These are phyloP conservation scores for Lordiphosa andalusiaca DNA, from an alignment of 2,888 invertebrate genomes.

Conservation along the genomic window DNA sequence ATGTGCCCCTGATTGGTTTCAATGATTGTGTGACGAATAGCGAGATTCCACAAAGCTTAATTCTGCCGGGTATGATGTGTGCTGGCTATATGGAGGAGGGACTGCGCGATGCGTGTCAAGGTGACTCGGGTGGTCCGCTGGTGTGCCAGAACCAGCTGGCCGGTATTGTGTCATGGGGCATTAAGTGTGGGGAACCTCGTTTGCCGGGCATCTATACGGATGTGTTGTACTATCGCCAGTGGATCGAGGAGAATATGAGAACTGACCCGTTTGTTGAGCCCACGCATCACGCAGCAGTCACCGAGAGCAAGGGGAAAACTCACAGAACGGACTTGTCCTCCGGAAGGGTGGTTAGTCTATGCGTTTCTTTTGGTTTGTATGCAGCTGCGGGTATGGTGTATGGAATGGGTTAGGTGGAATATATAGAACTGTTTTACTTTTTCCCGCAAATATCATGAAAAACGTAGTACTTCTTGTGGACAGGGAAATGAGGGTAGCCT, in stretches of 20 bases:
- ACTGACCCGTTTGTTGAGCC: too few species aligned
- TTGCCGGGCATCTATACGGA: slow-evolving; percentile 90
- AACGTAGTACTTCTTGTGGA: too few species aligned
- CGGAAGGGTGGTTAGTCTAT: not conserved
- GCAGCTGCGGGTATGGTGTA: too few species aligned
- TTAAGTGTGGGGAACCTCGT: slow-evolving; percentile 86
- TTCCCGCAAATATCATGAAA: too few species aligned
- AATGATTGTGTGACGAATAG: slow-evolving; percentile 72
- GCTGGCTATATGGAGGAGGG: slow-evolving; percentile 87
- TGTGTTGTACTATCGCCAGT: slow-evolving; percentile 79
- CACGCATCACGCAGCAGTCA: too few species aligned
- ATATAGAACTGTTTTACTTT: too few species aligned
- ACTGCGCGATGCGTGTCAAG: slow-evolving; percentile 89
- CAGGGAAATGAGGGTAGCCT: too few species aligned
- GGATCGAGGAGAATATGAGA: slow-evolving; percentile 43
- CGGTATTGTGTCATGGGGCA: slow-evolving; percentile 92
- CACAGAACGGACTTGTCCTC: too few species aligned
- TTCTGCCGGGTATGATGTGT: slow-evolving; percentile 86
- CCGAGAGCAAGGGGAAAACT: too few species aligned
- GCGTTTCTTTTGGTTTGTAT: slow-evolving; percentile 10
- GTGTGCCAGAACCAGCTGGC: slow-evolving; percentile 84
- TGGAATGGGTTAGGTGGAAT: too few species aligned
- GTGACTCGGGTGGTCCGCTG: slow-evolving; percentile 92
- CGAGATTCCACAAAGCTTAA: slow-evolving; percentile 66
- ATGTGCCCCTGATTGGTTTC: slow-evolving; percentile 63